Evolutionary conservation across 2,113 vertebrate genomes (phyloP).

Genomic region (Parotia lawesii): DNA sequence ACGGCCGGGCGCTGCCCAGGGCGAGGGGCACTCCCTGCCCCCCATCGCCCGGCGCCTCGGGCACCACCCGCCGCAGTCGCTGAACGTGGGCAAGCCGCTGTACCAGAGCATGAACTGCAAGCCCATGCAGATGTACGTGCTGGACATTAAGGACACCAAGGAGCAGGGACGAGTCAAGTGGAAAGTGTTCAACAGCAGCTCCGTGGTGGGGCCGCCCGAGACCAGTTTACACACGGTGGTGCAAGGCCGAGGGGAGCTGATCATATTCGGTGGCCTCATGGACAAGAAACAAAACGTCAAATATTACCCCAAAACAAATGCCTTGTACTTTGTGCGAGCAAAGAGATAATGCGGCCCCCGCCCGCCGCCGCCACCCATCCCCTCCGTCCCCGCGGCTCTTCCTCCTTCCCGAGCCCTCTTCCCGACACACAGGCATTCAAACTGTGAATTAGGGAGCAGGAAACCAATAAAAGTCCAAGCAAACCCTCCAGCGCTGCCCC

Average conservation of each 20-base stretch:
- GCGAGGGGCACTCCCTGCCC: slow-evolving; percentile 86
- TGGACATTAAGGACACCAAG: slow-evolving; percentile 89
- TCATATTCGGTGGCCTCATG: slow-evolving; percentile 97
- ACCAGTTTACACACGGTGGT: slow-evolving; percentile 97
- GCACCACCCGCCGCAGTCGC: slow-evolving; percentile 94
- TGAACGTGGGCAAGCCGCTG: slow-evolving; percentile 95
- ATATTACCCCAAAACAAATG: slow-evolving; percentile 98
- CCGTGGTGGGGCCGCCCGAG: slow-evolving; percentile 91
- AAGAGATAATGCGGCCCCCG: slow-evolving; percentile 87
- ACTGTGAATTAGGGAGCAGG: slow-evolving; percentile 64
- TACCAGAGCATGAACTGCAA: slow-evolving; percentile 99
- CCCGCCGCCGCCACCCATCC: neutral
- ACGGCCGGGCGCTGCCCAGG: slow-evolving; percentile 63
- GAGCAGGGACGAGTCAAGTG: slow-evolving; percentile 83
- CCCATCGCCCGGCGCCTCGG: slow-evolving; percentile 92
- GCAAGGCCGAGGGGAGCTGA: slow-evolving; percentile 93
- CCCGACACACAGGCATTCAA: slow-evolving; percentile 31
- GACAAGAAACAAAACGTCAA: slow-evolving; percentile 99
- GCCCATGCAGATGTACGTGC: slow-evolving; percentile 99
- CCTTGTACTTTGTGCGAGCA: slow-evolving; percentile 98
- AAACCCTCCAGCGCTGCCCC: slow-evolving; percentile 1
- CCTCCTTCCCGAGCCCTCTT: slow-evolving; percentile 25
- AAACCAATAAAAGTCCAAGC: slow-evolving; percentile 52
- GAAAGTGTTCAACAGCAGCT: slow-evolving; percentile 86
- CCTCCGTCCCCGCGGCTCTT: neutral